Percentiles rank a stretch among this genome's conserved stretches.
Evolutionary conservation across 2,888 invertebrate genomes (phyloP).

Genomic region (Laspeyria flexula): DNA sequence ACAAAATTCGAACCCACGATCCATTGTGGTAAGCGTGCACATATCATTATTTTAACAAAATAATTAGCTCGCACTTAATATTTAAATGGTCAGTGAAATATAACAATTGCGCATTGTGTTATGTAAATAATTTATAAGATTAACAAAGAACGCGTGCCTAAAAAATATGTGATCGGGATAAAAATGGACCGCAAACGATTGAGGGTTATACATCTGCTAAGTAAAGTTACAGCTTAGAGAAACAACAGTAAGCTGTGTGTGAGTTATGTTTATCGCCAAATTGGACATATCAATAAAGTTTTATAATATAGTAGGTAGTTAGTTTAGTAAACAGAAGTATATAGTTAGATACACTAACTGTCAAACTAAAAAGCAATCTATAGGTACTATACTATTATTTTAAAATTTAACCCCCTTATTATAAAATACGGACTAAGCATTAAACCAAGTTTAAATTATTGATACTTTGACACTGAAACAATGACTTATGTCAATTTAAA

Average conservation of each 20-base stretch:
- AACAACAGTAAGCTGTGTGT: neutral
- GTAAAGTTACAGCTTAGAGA: neutral
- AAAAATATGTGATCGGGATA: constrained; percentile 61
- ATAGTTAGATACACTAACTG: too few relatives aligned
- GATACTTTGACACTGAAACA: too few relatives aligned
- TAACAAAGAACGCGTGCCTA: constrained; percentile 71
- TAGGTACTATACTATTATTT: too few relatives aligned
- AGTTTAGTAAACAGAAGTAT: too few relatives aligned
- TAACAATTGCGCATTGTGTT: constrained; percentile 64
- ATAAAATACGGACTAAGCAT: too few relatives aligned
- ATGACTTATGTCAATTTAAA: too few relatives aligned
- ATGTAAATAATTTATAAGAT: constrained; percentile 62
- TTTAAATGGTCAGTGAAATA: constrained; percentile 66
- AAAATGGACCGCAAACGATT: constrained; percentile 41
- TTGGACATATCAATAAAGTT: too few relatives aligned
- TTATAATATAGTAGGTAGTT: too few relatives aligned
- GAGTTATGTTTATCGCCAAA: too few relatives aligned
- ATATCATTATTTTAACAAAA: constrained; percentile 77
- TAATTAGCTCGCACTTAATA: constrained; percentile 70
- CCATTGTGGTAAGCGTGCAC: constrained; percentile 51
- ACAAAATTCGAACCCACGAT: constrained; percentile 53
- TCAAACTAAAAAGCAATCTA: too few relatives aligned
- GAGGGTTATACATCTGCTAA: constrained; percentile 66
- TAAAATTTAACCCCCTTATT: too few relatives aligned
- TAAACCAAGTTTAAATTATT: too few relatives aligned